These are phyloP conservation scores for Lepisosteus oculatus DNA, from an alignment of 2,113 vertebrate species.

Conservation along the genomic window DNA sequence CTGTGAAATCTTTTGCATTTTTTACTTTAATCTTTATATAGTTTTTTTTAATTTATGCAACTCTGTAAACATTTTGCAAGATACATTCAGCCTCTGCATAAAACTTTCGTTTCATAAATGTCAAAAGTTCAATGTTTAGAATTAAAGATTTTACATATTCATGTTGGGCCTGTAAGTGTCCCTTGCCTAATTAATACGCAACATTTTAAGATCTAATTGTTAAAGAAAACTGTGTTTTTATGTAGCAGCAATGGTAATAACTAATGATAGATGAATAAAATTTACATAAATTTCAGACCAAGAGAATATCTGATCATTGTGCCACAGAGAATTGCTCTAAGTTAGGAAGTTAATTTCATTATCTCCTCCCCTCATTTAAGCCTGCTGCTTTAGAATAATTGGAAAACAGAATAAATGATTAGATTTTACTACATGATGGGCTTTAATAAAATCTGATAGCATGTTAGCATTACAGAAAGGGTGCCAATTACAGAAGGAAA, in stretches of 20 bases:
- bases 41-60: too few relatives aligned
- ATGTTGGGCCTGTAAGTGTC: constrained; percentile 59
- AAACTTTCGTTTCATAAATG: constrained; percentile 49
- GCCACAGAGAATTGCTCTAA: constrained; percentile 90
- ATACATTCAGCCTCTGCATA: background rate
- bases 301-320: constrained; percentile 88
- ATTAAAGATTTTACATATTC: constrained; percentile 69
- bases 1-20: too few relatives aligned
- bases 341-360: constrained; percentile 93
- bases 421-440: constrained; percentile 75
- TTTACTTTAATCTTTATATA: too few relatives aligned
- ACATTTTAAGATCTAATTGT: constrained; percentile 86
- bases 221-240: constrained; percentile 81
- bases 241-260: constrained; percentile 86
- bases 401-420: constrained; percentile 81
- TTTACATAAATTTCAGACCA: constrained; percentile 95
- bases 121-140: constrained; percentile 66
- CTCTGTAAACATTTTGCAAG: too few relatives aligned
- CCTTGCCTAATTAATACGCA: constrained; percentile 85
- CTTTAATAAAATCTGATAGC: constrained; percentile 78
- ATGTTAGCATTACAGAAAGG: constrained; percentile 59
- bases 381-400: constrained; percentile 85
- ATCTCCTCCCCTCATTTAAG: constrained; percentile 87
- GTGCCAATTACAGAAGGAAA: constrained; percentile 59
- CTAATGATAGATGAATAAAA: constrained; percentile 92